Percentiles rank a stretch among this genome's conserved stretches.
Evolutionary conservation across 2,888 invertebrate species (phyloP).

Genomic region (Limnephilus lunatus): DNA sequence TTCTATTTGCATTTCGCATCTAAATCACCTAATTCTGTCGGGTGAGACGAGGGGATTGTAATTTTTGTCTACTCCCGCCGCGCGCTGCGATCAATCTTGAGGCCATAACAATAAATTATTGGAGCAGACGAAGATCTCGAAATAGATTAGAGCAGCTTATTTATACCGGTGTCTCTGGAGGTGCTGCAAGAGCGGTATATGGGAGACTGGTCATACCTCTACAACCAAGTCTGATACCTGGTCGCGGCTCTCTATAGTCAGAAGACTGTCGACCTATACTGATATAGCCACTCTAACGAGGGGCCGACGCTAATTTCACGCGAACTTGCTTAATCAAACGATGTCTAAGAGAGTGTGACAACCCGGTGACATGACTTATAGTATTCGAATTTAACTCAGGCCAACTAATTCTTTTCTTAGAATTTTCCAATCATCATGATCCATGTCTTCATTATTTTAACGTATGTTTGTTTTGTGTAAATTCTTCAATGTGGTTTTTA

Average conservation of each 20-base stretch:
- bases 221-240: neutral
- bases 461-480: neutral
- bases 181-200: constrained; percentile 17
- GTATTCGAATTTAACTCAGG: neutral
- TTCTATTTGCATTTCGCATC: constrained; percentile 58
- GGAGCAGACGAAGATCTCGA: constrained; percentile 61
- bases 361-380: neutral
- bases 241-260: neutral
- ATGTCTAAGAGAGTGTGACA: constrained; percentile 1
- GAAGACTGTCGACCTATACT: neutral
- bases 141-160: constrained; percentile 62
- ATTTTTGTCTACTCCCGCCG: constrained; percentile 61
- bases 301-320: constrained; percentile 29
- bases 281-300: neutral
- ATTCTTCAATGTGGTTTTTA: neutral
- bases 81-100: constrained; percentile 62
- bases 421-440: neutral
- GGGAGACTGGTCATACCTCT: constrained; percentile 3
- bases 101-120: constrained; percentile 66
- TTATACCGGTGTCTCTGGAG: constrained; percentile 47
- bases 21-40: constrained; percentile 56
- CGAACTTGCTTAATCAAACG: constrained; percentile 17
- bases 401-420: neutral
- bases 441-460: neutral
- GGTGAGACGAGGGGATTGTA: constrained; percentile 49